Conservation (phyloP, 2,113 vertebrate genomes). For the Tor tambroides region DNA sequence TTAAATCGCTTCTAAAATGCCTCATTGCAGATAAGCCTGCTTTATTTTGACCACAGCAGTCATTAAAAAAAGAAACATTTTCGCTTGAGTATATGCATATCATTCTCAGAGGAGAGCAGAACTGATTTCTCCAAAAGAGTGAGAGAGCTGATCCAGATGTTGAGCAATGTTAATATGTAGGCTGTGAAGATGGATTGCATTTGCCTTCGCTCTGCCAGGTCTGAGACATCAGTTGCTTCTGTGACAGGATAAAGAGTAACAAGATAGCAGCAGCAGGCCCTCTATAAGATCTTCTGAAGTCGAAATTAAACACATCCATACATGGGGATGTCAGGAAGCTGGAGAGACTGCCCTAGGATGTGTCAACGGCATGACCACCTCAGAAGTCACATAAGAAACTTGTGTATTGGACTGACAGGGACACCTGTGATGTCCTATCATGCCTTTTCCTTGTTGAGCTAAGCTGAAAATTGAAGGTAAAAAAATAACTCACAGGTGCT, state of each 20-base stretch:
- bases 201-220: neutral
- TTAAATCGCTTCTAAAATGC: conserved; percentile 21
- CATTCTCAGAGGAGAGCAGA: neutral
- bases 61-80: conserved; percentile 9
- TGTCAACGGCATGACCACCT: neutral
- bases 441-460: neutral
- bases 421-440: neutral
- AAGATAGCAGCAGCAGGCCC: neutral
- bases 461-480: neutral
- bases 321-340: conserved; percentile 8
- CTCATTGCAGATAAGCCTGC: conserved; percentile 27
- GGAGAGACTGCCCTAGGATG: neutral
- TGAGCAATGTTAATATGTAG: neutral
- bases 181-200: conserved; percentile 6
- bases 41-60: conserved; percentile 27
- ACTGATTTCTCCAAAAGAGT: neutral
- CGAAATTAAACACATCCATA: conserved; percentile 26
- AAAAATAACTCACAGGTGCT: conserved; percentile 36
- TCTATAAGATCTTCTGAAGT: neutral
- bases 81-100: neutral
- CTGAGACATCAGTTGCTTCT: conserved; percentile 12
- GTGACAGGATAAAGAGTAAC: conserved; percentile 17
- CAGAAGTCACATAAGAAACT: neutral
- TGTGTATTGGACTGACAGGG: conserved; percentile 46
- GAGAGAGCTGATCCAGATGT: conserved; percentile 43